Conservation (phyloP, 2,113 vertebrate species). For the Antechinus flavipes region DNA sequence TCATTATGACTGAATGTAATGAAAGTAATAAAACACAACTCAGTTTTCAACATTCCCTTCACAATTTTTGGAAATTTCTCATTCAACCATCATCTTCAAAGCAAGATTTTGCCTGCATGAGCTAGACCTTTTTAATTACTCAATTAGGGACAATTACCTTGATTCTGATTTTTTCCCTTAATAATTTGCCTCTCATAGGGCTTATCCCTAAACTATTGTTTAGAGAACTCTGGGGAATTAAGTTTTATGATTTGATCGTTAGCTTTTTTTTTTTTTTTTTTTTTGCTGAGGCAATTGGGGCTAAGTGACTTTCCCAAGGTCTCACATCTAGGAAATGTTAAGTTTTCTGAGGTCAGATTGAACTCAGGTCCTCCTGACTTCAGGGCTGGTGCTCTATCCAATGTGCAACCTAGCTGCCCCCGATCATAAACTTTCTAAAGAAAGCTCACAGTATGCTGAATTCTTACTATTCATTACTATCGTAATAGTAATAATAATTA, state of each 20-base stretch:
- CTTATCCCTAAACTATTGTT: background rate
- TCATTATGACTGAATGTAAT: background rate
- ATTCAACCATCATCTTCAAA: conserved; percentile 26
- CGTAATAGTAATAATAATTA: background rate
- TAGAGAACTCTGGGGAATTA: background rate
- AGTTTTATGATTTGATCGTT: background rate
- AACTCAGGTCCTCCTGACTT: too few species aligned
- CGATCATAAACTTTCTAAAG: background rate
- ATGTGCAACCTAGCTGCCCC: too few species aligned
- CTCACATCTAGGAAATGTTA: too few species aligned
- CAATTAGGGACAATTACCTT: background rate
- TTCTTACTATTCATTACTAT: background rate
- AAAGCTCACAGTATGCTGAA: background rate
- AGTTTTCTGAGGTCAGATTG: too few species aligned
- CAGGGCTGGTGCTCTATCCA: too few species aligned
- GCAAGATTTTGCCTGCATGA: conserved; percentile 17
- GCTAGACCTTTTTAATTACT: background rate
- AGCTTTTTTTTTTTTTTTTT: background rate
- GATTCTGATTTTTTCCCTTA: background rate
- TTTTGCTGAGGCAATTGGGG: too few species aligned
- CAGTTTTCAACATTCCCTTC: background rate
- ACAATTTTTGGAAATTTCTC: conserved; percentile 53
- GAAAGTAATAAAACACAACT: background rate
- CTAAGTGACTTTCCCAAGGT: too few species aligned
- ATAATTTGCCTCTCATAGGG: background rate